Evolutionary conservation across 30 jellyfish, hydroid and myxozoan species (phyloP), one percentile per base, ranked within the genome.

Genomic region (Mastigias papua): DNA sequence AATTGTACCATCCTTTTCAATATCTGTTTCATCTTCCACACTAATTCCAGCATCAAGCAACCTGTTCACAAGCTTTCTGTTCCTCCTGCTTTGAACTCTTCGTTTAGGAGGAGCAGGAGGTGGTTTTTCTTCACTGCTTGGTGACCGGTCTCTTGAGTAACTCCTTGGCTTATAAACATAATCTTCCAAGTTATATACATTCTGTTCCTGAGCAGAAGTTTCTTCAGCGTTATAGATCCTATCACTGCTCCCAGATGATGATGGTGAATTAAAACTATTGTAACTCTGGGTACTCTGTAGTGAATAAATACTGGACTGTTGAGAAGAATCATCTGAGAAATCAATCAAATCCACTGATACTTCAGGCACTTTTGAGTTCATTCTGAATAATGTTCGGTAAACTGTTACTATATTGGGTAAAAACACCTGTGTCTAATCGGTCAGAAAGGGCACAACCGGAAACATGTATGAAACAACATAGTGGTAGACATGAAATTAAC

Each of bases 71-170:
- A 87, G 84, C 48, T 87, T 87, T 27, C n/a, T 37, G 65, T 77
- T 77, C 25, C 77, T 66, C 48, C 88, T 66, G 64, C 86, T 67
- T 34, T 76, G 89, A 34, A 74, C 62, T 33, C 90, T 67, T 16
- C 96, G 80, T 69, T 87, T 87, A 13, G 96, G 96, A 21, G 96
- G 96, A 16, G 76, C 57, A 13, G 96, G 96, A 2, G 96, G 96
- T 11, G 96, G 92, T 69, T 48, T 83, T 16, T 83, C 92, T 19
- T 83, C 92, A 70, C 48, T 70, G 26, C 82, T 83, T 35, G 86
- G 69, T 9, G 80, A 69, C 34, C 62, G 27, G 34, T 71, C 86
- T 61, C 92, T 83, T 7, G 82, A 75, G 58, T 83, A 83, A 17
- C 63, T 75, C 48, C 92, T 83, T 33, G 92, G 92, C 60, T 69